phyloP scores from a whole-genome alignment of 2,888 invertebrate species.

The Myathropa florea region DNA sequence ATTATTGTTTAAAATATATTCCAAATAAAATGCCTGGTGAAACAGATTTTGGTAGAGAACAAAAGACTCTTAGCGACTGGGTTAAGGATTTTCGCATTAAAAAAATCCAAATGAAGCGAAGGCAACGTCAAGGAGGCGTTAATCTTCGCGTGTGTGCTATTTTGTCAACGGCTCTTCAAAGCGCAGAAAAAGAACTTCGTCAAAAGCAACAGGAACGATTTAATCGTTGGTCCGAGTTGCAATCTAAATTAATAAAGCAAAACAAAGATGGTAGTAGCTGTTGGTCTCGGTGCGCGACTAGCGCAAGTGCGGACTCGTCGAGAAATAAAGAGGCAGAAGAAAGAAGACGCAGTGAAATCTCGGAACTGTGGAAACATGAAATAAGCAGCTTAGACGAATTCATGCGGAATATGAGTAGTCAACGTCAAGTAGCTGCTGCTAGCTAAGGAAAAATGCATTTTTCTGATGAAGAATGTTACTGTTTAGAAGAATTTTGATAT shows the following conservation, averaged over 20 bases:
- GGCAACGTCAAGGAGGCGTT: conserved; percentile 80
- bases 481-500: not conserved
- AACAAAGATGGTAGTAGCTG: not conserved
- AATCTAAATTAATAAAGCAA: conserved; percentile 76
- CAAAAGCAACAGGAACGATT: conserved; percentile 82
- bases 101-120: conserved; percentile 81
- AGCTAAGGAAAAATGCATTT: conserved; percentile 13
- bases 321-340: conserved; percentile 72
- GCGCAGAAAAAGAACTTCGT: conserved; percentile 82
- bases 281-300: conserved; percentile 56
- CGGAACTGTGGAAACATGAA: conserved; percentile 81
- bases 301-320: not conserved
- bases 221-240: conserved; percentile 81
- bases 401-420: conserved; percentile 82
- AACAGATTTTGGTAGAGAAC: conserved; percentile 72
- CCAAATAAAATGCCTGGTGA: conserved; percentile 74
- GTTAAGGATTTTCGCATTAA: conserved; percentile 83
- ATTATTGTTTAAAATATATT: not conserved
- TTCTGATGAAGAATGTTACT: not conserved
- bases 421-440: conserved; percentile 25
- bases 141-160: conserved; percentile 83
- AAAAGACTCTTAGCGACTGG: conserved; percentile 81
- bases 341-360: conserved; percentile 74
- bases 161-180: conserved; percentile 81
- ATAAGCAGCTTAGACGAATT: conserved; percentile 83